A percentile compares a stretch with the other conserved stretches of the same genome.
phyloP scores from a whole-genome alignment of 2,888 invertebrate species.

The Ctena decussata region DNA sequence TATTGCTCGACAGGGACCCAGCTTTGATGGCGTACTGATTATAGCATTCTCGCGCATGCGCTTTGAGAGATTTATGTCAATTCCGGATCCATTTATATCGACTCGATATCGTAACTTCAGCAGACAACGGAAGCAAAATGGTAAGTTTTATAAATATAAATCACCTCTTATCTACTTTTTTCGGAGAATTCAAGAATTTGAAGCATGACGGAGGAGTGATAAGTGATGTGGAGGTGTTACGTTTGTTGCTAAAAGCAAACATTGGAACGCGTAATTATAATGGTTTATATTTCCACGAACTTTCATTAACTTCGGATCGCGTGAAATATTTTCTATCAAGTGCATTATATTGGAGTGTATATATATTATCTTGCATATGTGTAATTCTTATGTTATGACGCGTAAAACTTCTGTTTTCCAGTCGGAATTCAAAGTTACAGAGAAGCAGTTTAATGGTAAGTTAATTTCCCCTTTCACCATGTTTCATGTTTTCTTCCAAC shows the following conservation, averaged over 20 bases:
- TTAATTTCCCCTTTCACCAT: background rate
- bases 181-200: slow-evolving; percentile 39
- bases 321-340: background rate
- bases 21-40: background rate
- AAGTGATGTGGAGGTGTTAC: background rate
- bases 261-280: slow-evolving; percentile 1
- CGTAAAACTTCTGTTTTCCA: slow-evolving; percentile 68
- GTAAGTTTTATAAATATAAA: slow-evolving; percentile 61
- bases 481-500: too few relatives aligned
- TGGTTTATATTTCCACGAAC: background rate
- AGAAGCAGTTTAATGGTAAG: slow-evolving; percentile 74
- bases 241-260: background rate
- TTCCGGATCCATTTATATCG: slow-evolving; percentile 44
- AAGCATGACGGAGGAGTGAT: slow-evolving; percentile 20
- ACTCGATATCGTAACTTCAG: slow-evolving; percentile 29
- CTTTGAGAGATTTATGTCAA: slow-evolving; percentile 16
- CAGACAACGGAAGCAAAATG: slow-evolving; percentile 47
- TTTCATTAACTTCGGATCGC: background rate
- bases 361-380: background rate
- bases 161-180: slow-evolving; percentile 45
- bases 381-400: slow-evolving; percentile 24
- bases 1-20: background rate
- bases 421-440: slow-evolving; percentile 74
- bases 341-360: background rate
- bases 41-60: slow-evolving; percentile 50